Conservation (phyloP, 2,797 vertebrate genomes). For the Dermochelys coriacea region DNA sequence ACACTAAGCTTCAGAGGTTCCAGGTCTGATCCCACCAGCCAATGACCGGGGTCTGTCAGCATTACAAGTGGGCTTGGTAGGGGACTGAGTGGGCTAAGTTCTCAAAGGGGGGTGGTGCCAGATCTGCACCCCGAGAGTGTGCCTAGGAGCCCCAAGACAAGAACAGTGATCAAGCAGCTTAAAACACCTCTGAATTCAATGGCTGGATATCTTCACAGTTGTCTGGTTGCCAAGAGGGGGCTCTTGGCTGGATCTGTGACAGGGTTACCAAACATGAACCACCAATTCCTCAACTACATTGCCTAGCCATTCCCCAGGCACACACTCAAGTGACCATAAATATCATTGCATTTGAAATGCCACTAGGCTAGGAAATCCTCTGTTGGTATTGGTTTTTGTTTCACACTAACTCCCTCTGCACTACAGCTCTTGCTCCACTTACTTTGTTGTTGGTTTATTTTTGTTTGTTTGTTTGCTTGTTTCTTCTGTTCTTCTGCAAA, state of each 20-base stretch:
- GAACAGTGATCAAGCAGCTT: not conserved
- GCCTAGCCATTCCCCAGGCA: not conserved
- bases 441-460: not conserved
- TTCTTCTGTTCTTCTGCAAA: not conserved
- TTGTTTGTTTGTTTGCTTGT: not conserved
- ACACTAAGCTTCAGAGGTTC: too few species aligned
- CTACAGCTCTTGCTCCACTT: not conserved
- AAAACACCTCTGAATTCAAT: not conserved
- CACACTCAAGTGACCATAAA: not conserved
- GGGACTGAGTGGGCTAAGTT: not conserved
- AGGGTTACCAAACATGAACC: not conserved
- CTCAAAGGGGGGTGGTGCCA: not conserved
- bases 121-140: not conserved
- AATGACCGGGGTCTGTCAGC: too few species aligned
- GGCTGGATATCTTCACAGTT: not conserved
- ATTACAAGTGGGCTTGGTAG: not conserved
- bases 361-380: not conserved
- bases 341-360: not conserved
- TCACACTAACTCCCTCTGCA: not conserved
- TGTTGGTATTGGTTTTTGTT: not conserved
- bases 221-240: not conserved
- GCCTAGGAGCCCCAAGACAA: not conserved
- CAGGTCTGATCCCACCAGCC: too few species aligned
- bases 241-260: not conserved
- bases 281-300: not conserved